Evolutionary conservation across 1,140 invertebrate genomes (phyloP).

Genomic region (Leptestheria dahalacensis): DNA sequence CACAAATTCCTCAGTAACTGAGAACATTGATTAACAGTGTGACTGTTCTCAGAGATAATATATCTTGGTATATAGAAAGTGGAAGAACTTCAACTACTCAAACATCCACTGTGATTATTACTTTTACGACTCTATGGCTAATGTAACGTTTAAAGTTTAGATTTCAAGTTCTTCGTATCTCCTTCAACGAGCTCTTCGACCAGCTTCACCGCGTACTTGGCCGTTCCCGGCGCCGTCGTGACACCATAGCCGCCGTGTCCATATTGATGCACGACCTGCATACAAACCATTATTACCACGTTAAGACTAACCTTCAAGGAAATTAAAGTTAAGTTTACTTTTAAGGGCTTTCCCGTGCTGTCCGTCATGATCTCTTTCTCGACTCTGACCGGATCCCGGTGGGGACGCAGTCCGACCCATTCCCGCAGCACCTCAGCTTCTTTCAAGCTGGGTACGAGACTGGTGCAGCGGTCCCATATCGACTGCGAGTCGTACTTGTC

Average conservation of each 20-base stretch:
- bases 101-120: too few species aligned
- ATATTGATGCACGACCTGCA: constrained; percentile 71
- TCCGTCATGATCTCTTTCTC: constrained; percentile 42
- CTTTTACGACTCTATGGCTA: not conserved
- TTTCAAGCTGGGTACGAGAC: constrained; percentile 52
- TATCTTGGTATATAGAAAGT: too few species aligned
- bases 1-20: too few species aligned
- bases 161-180: not conserved
- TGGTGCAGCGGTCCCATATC: constrained; percentile 55
- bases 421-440: constrained; percentile 42
- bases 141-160: not conserved
- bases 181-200: constrained; percentile 29
- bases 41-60: too few species aligned
- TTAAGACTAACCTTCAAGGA: not conserved
- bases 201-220: constrained; percentile 50
- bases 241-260: constrained; percentile 86
- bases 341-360: constrained; percentile 10
- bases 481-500: constrained; percentile 50
- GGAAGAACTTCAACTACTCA: too few species aligned
- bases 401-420: constrained; percentile 60
- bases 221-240: constrained; percentile 69
- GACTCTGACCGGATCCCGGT: constrained; percentile 55
- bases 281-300: not conserved
- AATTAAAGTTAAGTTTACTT: constrained; percentile 5
- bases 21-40: too few species aligned